Evolutionary conservation across 2,113 vertebrate species (phyloP).

Genomic region (Empidonax traillii): DNA sequence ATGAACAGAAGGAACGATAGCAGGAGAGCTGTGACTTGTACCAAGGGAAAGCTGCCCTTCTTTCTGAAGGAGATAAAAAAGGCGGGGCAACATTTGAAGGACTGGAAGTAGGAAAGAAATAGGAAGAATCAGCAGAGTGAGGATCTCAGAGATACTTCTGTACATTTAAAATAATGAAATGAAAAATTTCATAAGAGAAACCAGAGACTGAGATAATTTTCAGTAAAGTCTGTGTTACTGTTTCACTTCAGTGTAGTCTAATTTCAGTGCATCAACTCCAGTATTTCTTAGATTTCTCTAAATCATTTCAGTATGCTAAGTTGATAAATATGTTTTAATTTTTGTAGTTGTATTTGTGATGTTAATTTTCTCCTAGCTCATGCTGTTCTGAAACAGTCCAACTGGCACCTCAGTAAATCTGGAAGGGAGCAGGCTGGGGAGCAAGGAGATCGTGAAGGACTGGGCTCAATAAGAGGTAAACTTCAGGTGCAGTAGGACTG

Average conservation of each 20-base stretch:
- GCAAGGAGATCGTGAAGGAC: background rate
- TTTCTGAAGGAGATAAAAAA: constrained; percentile 30
- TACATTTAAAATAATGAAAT: background rate
- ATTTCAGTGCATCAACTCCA: background rate
- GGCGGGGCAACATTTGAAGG: background rate
- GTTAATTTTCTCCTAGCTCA: background rate
- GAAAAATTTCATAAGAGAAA: background rate
- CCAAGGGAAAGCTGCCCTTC: background rate
- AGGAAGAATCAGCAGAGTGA: background rate
- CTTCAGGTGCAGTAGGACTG: background rate
- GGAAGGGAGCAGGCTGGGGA: background rate
- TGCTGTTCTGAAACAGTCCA: background rate
- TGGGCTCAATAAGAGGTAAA: background rate
- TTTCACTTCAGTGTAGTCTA: background rate
- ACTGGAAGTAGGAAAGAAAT: background rate
- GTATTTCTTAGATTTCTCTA: background rate
- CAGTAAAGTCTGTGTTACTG: background rate
- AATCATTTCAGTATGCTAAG: background rate
- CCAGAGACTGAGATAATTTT: background rate
- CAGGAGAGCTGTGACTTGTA: background rate
- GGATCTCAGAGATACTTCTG: background rate
- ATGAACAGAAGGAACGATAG: constrained; percentile 10
- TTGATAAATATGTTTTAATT: background rate
- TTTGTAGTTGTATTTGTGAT: background rate
- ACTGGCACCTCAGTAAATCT: background rate